Evolutionary conservation across 2,797 vertebrate genomes (phyloP).

Genomic region (Mycteria americana): DNA sequence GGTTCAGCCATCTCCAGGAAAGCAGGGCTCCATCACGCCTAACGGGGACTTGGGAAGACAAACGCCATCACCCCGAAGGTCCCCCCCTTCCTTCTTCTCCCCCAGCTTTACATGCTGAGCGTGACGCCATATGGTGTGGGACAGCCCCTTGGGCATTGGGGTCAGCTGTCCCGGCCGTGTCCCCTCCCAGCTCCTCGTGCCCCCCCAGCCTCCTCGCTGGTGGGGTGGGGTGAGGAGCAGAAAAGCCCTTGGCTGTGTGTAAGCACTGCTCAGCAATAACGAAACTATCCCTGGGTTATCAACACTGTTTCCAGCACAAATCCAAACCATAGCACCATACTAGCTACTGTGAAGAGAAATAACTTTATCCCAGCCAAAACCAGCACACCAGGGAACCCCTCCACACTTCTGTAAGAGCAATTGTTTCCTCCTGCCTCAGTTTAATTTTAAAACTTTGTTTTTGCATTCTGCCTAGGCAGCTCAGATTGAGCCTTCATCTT

Average conservation of each 20-base stretch:
- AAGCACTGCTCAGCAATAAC: background rate
- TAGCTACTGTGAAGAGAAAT: background rate
- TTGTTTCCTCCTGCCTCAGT: background rate
- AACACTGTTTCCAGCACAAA: background rate
- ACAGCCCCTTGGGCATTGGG: background rate
- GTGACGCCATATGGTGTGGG: background rate
- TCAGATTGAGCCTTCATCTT: background rate
- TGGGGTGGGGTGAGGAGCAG: background rate
- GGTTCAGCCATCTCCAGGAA: background rate
- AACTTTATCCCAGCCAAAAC: background rate
- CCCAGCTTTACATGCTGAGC: background rate
- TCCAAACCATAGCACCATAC: background rate
- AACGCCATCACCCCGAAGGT: rapidly evolving
- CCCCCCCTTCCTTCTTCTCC: background rate
- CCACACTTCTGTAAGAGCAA: rapidly evolving
- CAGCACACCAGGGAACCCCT: background rate
- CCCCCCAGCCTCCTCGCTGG: background rate
- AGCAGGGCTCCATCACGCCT: background rate
- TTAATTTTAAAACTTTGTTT: background rate
- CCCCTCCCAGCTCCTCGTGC: background rate
- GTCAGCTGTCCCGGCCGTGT: background rate
- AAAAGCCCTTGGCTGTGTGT: background rate
- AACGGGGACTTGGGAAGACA: background rate
- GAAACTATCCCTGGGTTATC: background rate
- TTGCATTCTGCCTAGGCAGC: background rate